phyloP scores from a whole-genome alignment of 2,888 invertebrate genomes.

The Odontothrips loti region DNA sequence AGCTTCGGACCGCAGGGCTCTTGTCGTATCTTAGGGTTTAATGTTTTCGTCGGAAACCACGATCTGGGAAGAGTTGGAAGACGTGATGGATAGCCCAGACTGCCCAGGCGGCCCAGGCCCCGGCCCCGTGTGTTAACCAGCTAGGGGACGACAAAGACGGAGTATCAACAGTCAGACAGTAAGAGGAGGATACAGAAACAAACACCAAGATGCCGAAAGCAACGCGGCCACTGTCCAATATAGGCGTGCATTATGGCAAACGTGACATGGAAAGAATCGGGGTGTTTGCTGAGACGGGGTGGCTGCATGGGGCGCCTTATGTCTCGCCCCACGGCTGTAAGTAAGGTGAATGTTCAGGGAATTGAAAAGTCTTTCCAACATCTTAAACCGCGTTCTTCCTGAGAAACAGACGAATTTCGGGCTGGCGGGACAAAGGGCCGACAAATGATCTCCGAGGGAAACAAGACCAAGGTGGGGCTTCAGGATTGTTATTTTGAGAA shows the following conservation, averaged over 20 bases:
- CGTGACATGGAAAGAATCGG: constrained; percentile 49
- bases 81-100: too few species aligned
- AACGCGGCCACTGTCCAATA: neutral
- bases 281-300: constrained; percentile 48
- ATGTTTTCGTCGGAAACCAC: too few species aligned
- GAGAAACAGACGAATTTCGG: constrained; percentile 32
- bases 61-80: too few species aligned
- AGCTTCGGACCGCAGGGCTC: too few species aligned
- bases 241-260: constrained; percentile 43
- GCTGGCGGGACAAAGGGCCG: constrained; percentile 40
- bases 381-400: too few species aligned
- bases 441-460: constrained; percentile 44
- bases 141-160: too few species aligned
- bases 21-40: too few species aligned
- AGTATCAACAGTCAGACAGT: too few species aligned
- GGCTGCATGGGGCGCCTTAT: constrained; percentile 44
- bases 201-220: neutral
- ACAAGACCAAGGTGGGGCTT: constrained; percentile 46
- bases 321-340: constrained; percentile 39
- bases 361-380: too few species aligned
- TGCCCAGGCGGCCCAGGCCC: too few species aligned
- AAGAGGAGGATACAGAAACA: neutral
- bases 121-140: too few species aligned
- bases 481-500: constrained; percentile 50
- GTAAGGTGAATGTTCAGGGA: neutral